These are phyloP conservation scores for Oligia fasciuncula DNA, from an alignment of 2,888 invertebrate genomes.

Conservation along the genomic window DNA sequence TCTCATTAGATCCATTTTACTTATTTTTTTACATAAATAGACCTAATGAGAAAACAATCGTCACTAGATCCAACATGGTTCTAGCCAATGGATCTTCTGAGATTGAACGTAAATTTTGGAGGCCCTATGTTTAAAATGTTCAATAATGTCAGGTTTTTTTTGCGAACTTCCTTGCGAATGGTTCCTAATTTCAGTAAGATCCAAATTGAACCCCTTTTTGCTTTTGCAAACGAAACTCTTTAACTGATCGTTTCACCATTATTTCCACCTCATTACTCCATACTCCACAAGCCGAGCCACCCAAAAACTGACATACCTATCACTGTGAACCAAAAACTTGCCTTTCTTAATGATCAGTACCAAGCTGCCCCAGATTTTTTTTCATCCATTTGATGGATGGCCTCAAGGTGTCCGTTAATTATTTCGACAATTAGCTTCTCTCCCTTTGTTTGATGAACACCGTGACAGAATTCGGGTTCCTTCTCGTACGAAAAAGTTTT, in stretches of 20 bases:
- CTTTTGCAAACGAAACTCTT: background rate
- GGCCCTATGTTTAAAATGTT: background rate
- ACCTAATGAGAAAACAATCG: too few species aligned
- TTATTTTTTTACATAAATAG: too few species aligned
- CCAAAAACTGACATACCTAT: conserved; percentile 28
- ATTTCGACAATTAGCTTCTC: conserved; percentile 76
- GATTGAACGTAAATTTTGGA: too few species aligned
- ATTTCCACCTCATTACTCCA: conserved; percentile 29
- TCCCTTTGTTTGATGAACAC: conserved; percentile 65
- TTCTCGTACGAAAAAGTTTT: conserved; percentile 41
- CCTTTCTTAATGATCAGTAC: conserved; percentile 40
- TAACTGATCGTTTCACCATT: conserved; percentile 10
- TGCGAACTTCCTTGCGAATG: accelerated
- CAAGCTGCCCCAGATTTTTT: conserved; percentile 56
- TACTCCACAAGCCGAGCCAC: conserved; percentile 21
- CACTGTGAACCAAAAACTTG: conserved; percentile 29
- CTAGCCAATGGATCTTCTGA: too few species aligned
- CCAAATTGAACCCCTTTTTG: background rate
- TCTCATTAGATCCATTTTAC: too few species aligned
- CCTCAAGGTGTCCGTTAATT: conserved; percentile 80
- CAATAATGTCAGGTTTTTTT: background rate
- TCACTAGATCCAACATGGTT: too few species aligned
- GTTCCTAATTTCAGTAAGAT: background rate
- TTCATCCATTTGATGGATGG: conserved; percentile 76
- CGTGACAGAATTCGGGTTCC: conserved; percentile 52